phyloP scores from a whole-genome alignment of 1,140 invertebrate genomes.

The Neelides sp. region DNA sequence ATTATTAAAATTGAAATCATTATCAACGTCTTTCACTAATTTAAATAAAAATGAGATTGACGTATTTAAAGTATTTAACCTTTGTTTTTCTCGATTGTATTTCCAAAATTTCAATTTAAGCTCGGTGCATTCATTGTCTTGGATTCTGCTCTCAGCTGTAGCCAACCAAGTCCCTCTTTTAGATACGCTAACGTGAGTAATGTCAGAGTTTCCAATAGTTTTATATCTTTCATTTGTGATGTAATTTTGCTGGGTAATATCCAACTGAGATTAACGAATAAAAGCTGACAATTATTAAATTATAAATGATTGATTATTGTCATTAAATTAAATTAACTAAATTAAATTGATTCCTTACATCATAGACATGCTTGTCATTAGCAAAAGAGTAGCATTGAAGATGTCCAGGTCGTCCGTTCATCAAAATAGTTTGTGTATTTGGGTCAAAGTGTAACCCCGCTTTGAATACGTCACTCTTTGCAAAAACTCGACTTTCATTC shows the following conservation, averaged over 20 bases:
- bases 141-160: constrained; percentile 48
- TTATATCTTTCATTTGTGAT: constrained; percentile 47
- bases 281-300: neutral
- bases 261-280: constrained; percentile 45
- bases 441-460: constrained; percentile 55
- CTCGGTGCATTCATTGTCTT: constrained; percentile 48
- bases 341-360: constrained; percentile 44
- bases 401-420: constrained; percentile 64
- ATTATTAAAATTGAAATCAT: neutral
- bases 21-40: neutral
- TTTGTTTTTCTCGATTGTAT: constrained; percentile 48
- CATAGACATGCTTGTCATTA: constrained; percentile 54
- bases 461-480: constrained; percentile 42
- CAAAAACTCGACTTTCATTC: constrained; percentile 19
- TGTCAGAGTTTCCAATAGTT: constrained; percentile 52
- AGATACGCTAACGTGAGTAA: constrained; percentile 53
- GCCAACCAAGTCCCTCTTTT: constrained; percentile 60
- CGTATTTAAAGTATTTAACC: constrained; percentile 39
- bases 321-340: constrained; percentile 3
- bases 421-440: constrained; percentile 49
- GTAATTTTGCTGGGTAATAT: constrained; percentile 60
- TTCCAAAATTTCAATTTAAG: constrained; percentile 67
- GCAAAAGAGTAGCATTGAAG: constrained; percentile 64
- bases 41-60: constrained; percentile 5
- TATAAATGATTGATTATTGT: neutral